Evolutionary conservation across 2,797 vertebrate species (phyloP).

Genomic region (Nannoperca australis): DNA sequence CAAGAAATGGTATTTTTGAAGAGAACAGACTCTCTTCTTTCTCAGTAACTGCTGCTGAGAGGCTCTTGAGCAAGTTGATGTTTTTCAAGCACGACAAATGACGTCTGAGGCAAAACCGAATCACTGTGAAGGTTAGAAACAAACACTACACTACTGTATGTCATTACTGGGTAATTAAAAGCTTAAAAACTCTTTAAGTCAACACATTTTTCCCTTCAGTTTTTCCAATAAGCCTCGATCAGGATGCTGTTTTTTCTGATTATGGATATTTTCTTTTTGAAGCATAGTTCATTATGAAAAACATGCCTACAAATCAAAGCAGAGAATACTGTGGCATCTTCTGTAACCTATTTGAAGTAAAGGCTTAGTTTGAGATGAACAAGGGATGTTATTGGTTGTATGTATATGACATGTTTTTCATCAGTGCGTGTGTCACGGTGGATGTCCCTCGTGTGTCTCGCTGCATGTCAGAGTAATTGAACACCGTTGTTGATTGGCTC

Average conservation of each 20-base stretch:
- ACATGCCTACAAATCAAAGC: background rate
- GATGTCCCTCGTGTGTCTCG: background rate
- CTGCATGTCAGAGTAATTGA: slow-evolving; percentile 40
- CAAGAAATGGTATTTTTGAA: background rate
- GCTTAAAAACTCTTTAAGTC: background rate
- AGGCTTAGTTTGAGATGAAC: background rate
- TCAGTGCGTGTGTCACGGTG: background rate
- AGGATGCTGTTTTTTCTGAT: background rate
- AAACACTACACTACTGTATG: background rate
- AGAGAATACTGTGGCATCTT: background rate
- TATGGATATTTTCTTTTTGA: background rate
- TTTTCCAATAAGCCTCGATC: background rate
- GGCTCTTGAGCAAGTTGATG: background rate
- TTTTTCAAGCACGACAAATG: background rate
- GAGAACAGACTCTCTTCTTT: background rate
- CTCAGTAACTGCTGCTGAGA: background rate
- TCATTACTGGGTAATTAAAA: background rate
- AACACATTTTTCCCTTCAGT: background rate
- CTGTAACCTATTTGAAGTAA: background rate
- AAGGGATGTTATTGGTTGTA: background rate
- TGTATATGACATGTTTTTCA: slow-evolving; percentile 30
- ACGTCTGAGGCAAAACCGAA: too few species aligned
- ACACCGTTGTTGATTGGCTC: slow-evolving; percentile 61
- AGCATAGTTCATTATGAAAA: background rate
- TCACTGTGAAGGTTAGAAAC: background rate